A percentile compares a stretch with the other conserved stretches of the same genome.
Evolutionary conservation across 2,113 vertebrate species (phyloP).

Genomic region (Aix galericulata): DNA sequence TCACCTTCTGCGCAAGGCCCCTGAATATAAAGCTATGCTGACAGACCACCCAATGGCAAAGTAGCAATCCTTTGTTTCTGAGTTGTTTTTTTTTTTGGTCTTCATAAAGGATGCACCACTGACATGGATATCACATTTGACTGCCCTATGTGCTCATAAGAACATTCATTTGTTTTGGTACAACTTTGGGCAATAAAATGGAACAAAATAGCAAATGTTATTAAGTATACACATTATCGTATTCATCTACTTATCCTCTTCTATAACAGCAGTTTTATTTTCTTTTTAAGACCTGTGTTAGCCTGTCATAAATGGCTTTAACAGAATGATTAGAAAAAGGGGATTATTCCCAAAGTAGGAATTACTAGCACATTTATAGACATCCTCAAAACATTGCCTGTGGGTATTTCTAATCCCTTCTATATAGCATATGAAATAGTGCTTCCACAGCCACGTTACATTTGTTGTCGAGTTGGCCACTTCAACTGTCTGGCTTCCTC

Average conservation of each 20-base stretch:
- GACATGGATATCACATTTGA: rapidly evolving
- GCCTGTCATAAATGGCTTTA: not conserved
- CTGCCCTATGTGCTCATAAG: not conserved
- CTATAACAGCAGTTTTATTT: not conserved
- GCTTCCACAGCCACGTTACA: not conserved
- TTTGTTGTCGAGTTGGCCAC: not conserved
- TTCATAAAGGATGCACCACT: not conserved
- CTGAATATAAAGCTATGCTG: too few species aligned
- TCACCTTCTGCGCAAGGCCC: not conserved
- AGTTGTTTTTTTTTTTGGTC: not conserved
- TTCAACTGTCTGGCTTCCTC: not conserved
- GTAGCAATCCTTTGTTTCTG: not conserved
- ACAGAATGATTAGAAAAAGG: not conserved
- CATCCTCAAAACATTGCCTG: not conserved
- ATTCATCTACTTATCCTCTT: not conserved
- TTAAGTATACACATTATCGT: not conserved
- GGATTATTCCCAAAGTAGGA: not conserved
- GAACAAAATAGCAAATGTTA: not conserved
- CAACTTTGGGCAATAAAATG: not conserved
- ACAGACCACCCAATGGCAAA: too few species aligned
- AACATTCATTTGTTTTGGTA: not conserved
- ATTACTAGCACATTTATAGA: not conserved
- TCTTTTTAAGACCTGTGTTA: not conserved
- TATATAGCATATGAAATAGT: not conserved
- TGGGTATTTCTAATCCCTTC: not conserved